Evolutionary conservation across 2,888 invertebrate species (phyloP), one percentile per base, ranked within the genome.

Genomic region (Drosophila subsilvestris): DNA sequence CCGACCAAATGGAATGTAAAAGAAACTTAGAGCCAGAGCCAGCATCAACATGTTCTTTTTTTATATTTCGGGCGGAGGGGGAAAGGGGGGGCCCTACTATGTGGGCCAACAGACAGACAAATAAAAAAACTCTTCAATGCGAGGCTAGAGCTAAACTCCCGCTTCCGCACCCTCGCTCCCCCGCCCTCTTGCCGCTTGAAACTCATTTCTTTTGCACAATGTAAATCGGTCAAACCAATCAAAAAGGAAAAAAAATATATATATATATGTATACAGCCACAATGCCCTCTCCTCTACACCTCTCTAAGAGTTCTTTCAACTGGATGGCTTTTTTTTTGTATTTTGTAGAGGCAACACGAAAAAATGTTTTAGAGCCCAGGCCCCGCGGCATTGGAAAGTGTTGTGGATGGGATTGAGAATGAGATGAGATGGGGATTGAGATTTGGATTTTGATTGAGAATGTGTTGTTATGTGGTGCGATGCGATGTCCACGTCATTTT

Each of bases 171-270:
- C 22, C 22, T 22, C 3, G 22, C 22, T 1, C 20, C 20, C 58
- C 47, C 48, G 32, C 42, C 50, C 50, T 18, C 45, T n/a, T 47
- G 27, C 18, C 25, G 17, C 12, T 17, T 70, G 68, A 76, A 85
- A 74, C 80, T 69, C 68, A 79, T 84, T 83, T 86, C 79, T 80
- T 84, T 78, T 76, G 62, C 72, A 87, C 86, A 85, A 87, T 79
- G 79, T 75, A 85, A 87, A 87, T 84, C 85, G 87, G 84, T 84
- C 84, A 84, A 85, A 87, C 85, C 85, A 87, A 84, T 84, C 79
- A 84, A 79, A 80, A 77, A 68, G 25, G 10, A 43, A 58, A 55
- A 55, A 71, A 54, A 54, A 50, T 22, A 48, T 18, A 55, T 44
- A 49, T 53, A 49, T 54, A 75, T 73, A 44, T 53, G 74, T 74